Percentiles rank a stretch among this genome's conserved stretches.
phyloP scores from a whole-genome alignment of 2,888 invertebrate genomes.

The Ariolimax columbianus region DNA sequence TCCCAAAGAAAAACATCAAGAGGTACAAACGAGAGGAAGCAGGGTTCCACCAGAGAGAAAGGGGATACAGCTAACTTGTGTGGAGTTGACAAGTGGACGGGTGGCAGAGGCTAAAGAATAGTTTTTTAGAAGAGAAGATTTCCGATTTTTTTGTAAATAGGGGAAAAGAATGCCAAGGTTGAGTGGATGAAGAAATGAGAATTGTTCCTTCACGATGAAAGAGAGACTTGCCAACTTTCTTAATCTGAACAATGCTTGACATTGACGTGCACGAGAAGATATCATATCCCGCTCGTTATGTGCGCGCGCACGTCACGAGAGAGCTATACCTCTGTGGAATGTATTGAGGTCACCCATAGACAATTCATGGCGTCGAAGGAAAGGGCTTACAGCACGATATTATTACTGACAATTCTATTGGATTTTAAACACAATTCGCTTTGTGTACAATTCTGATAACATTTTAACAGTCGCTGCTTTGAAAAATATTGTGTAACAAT shows the following conservation, averaged over 20 bases:
- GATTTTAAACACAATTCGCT: too few species aligned
- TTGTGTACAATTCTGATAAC: too few species aligned
- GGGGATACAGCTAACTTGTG: constrained; percentile 14
- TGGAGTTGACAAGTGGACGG: neutral
- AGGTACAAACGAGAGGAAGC: neutral
- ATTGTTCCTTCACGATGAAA: neutral
- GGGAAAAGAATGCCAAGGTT: neutral
- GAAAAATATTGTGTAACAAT: too few species aligned
- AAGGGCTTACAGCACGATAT: too few species aligned
- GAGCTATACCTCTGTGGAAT: too few species aligned
- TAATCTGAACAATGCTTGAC: neutral
- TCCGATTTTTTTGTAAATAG: too few species aligned
- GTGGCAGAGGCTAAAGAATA: neutral
- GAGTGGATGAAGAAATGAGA: neutral
- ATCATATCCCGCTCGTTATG: neutral
- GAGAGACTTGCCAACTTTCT: neutral
- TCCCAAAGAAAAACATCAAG: constrained; percentile 3
- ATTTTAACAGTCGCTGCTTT: too few species aligned
- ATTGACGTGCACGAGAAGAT: neutral
- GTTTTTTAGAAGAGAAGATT: neutral
- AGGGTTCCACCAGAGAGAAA: constrained; percentile 3
- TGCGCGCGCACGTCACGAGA: neutral
- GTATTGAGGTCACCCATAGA: too few species aligned
- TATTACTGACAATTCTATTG: too few species aligned
- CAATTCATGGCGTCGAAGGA: too few species aligned